A percentile compares a stretch with the other conserved stretches of the same genome.
These are phyloP conservation scores for Corapipo altera DNA, from an alignment of 2,113 vertebrate genomes.

Conservation along the genomic window DNA sequence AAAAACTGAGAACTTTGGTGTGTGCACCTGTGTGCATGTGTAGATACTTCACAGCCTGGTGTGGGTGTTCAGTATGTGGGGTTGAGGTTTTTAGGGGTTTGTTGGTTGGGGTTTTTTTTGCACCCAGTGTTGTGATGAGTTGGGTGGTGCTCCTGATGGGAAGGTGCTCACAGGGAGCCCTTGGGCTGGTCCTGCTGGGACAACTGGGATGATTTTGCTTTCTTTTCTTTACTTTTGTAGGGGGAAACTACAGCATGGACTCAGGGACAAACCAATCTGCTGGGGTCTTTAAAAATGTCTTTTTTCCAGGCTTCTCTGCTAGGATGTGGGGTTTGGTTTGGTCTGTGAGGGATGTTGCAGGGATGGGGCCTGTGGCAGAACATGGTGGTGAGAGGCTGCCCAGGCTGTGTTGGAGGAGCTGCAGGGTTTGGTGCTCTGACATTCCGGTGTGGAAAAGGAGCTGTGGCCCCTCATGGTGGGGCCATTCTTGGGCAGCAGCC, in stretches of 20 bases:
- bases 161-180: constrained; percentile 33
- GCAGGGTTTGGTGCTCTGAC: not conserved
- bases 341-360: not conserved
- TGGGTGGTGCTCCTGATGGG: constrained; percentile 37
- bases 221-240: not conserved
- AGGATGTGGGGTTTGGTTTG: not conserved
- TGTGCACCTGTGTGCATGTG: not conserved
- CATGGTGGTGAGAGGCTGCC: not conserved
- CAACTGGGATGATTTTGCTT: not conserved
- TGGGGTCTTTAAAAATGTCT: not conserved
- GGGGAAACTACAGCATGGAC: constrained; percentile 12
- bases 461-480: not conserved
- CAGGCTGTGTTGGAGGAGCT: not conserved
- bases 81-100: not conserved
- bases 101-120: not conserved
- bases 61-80: constrained; percentile 58
- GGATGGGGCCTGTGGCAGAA: not conserved
- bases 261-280: constrained; percentile 47
- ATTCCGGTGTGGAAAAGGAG: not conserved
- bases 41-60: not conserved
- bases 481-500: not conserved
- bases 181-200: not conserved
- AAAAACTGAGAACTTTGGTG: constrained; percentile 1
- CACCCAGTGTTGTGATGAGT: constrained; percentile 62
- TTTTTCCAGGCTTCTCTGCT: not conserved